Evolutionary conservation across 2,888 invertebrate species (phyloP).

Genomic region (Oscheius sp.): DNA sequence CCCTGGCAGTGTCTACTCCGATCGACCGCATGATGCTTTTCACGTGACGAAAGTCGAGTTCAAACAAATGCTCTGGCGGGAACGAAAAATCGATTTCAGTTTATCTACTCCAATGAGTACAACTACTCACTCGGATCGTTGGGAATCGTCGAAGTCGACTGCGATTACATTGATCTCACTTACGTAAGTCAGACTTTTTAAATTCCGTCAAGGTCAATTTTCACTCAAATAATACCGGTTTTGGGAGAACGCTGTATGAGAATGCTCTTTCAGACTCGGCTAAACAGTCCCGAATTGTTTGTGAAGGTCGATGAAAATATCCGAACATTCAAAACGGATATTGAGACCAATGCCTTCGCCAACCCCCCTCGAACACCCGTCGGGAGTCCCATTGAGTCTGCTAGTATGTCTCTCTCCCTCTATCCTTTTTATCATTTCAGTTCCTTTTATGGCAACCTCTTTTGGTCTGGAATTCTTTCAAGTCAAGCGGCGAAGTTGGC

Average conservation of each 20-base stretch:
- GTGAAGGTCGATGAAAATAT: slow-evolving; percentile 59
- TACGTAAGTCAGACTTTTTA: slow-evolving; percentile 77
- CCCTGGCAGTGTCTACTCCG: not conserved
- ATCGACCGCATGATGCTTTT: slow-evolving; percentile 26
- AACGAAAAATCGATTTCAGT: slow-evolving; percentile 73
- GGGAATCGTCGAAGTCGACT: slow-evolving; percentile 94
- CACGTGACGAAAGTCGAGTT: slow-evolving; percentile 17
- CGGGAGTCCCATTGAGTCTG: slow-evolving; percentile 43
- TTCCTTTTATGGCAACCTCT: slow-evolving; percentile 54
- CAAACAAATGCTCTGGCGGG: not conserved
- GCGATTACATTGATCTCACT: slow-evolving; percentile 96
- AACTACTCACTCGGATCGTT: slow-evolving; percentile 94
- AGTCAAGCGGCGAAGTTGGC: slow-evolving; percentile 78
- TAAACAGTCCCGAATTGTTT: slow-evolving; percentile 62
- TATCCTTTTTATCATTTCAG: slow-evolving; percentile 23
- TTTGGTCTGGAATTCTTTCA: slow-evolving; percentile 64
- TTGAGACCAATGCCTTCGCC: slow-evolving; percentile 41
- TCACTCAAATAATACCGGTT: not conserved
- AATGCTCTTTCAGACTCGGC: slow-evolving; percentile 55
- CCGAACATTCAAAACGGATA: slow-evolving; percentile 50
- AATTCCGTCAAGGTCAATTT: not conserved
- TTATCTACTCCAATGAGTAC: slow-evolving; percentile 90
- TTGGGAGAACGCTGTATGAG: slow-evolving; percentile 4
- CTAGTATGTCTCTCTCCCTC: slow-evolving; percentile 24
- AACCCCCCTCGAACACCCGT: slow-evolving; percentile 28